These are phyloP conservation scores for Scaptomyza polygonia DNA, from an alignment of 2,888 invertebrate species.

Conservation along the genomic window DNA sequence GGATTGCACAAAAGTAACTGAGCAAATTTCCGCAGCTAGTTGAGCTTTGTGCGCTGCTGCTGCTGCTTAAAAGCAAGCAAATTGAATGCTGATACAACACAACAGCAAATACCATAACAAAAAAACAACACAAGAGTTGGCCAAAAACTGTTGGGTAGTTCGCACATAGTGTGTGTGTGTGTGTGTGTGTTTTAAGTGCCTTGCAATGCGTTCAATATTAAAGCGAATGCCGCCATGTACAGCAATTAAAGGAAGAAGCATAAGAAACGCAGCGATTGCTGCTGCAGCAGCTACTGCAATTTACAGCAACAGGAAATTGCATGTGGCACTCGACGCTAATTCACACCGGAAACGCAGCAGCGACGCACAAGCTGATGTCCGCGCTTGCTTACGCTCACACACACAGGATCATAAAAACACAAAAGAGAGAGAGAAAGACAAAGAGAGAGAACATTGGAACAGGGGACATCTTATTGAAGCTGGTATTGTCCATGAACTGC, in stretches of 20 bases:
- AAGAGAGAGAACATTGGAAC: slow-evolving; percentile 29
- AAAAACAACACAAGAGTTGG: slow-evolving; percentile 25
- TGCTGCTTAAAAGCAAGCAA: slow-evolving; percentile 56
- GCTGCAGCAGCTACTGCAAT: slow-evolving; percentile 43
- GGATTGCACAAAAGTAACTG: slow-evolving; percentile 79
- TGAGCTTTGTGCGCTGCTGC: slow-evolving; percentile 50
- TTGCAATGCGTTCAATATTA: slow-evolving; percentile 50
- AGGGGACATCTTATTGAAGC: slow-evolving; percentile 56
- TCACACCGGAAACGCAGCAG: slow-evolving; percentile 70
- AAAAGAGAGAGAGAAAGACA: slow-evolving; percentile 4
- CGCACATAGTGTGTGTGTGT: slow-evolving; percentile 10
- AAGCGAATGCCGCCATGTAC: slow-evolving; percentile 41
- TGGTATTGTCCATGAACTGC: slow-evolving; percentile 54
- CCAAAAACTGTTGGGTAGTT: slow-evolving; percentile 25
- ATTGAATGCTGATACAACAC: slow-evolving; percentile 68
- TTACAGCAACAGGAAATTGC: slow-evolving; percentile 77
- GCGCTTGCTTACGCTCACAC: slow-evolving; percentile 30
- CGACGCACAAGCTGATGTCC: slow-evolving; percentile 55
- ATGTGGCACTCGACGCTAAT: slow-evolving; percentile 77
- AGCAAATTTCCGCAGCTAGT: slow-evolving; percentile 80
- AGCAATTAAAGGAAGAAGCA: slow-evolving; percentile 63
- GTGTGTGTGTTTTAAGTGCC: slow-evolving; percentile 53
- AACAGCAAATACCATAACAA: slow-evolving; percentile 10
- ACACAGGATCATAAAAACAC: not conserved
- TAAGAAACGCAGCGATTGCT: slow-evolving; percentile 22